Conservation (phyloP, 2,888 invertebrate species). For the Tinea pellionella region DNA sequence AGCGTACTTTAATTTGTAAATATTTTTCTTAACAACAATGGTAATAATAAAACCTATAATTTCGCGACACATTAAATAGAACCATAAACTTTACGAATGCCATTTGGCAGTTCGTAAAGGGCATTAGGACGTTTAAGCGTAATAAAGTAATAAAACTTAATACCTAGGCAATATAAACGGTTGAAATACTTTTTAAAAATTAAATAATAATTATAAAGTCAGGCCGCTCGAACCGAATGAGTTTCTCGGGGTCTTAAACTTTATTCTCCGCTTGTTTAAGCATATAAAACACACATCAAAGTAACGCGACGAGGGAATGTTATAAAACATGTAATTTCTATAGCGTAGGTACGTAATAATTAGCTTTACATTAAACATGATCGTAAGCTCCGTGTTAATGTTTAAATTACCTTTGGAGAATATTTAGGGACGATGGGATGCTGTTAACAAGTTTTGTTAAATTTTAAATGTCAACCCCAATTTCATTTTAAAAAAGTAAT, state of each 20-base stretch:
- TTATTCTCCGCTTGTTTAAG: background rate
- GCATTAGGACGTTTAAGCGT: too few relatives aligned
- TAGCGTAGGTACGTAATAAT: constrained; percentile 1
- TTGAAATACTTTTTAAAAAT: too few relatives aligned
- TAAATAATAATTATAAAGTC: too few relatives aligned
- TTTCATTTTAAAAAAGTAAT: too few relatives aligned
- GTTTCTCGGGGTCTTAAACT: background rate
- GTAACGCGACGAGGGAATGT: background rate
- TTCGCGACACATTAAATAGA: too few relatives aligned
- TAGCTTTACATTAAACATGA: constrained; percentile 10
- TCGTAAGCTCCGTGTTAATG: background rate
- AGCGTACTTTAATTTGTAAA: too few relatives aligned
- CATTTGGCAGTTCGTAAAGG: too few relatives aligned
- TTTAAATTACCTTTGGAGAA: constrained; percentile 4
- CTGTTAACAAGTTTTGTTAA: background rate
- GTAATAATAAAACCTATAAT: too few relatives aligned
- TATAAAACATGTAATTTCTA: background rate
- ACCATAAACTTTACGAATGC: too few relatives aligned
- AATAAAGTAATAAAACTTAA: too few relatives aligned
- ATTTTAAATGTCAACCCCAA: background rate
- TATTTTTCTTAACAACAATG: too few relatives aligned
- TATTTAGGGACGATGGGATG: background rate
- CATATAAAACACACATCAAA: background rate
- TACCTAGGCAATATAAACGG: too few relatives aligned
- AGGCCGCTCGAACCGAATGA: background rate